Evolutionary conservation across 2,888 invertebrate species (phyloP).

Genomic region (Sympetrum striolatum): DNA sequence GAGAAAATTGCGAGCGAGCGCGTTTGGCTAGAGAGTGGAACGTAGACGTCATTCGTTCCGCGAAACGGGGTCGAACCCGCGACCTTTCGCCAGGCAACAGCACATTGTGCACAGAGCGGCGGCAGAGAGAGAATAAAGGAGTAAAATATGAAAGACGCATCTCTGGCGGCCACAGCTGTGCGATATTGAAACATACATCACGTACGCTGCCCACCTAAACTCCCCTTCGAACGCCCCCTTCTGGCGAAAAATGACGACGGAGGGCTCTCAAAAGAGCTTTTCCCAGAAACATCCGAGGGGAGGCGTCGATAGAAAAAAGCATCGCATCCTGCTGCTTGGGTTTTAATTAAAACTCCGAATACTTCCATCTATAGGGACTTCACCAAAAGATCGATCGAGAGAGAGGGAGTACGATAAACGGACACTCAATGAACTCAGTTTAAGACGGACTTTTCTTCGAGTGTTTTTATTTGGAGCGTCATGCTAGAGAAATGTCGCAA

Average conservation of each 20-base stretch:
- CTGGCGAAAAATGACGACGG: background rate
- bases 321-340: too few species aligned
- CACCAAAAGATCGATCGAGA: background rate
- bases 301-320: background rate
- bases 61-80: background rate
- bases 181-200: background rate
- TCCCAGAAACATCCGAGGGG: background rate
- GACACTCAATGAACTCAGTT: too few species aligned
- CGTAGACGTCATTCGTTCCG: background rate
- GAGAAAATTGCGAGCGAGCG: background rate
- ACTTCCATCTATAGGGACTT: background rate
- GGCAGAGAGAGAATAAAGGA: background rate
- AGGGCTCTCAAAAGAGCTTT: background rate
- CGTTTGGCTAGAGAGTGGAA: background rate
- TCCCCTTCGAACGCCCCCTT: background rate
- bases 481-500: background rate
- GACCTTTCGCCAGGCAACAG: background rate
- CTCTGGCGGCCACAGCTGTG: background rate
- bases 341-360: background rate
- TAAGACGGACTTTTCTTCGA: too few species aligned
- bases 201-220: background rate
- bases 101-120: background rate
- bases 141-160: background rate
- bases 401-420: background rate
- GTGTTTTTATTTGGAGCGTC: background rate